Percentiles rank a stretch among this genome's conserved stretches.
Conservation (phyloP, 2,888 invertebrate genomes). For the Athalia rosae region DNA sequence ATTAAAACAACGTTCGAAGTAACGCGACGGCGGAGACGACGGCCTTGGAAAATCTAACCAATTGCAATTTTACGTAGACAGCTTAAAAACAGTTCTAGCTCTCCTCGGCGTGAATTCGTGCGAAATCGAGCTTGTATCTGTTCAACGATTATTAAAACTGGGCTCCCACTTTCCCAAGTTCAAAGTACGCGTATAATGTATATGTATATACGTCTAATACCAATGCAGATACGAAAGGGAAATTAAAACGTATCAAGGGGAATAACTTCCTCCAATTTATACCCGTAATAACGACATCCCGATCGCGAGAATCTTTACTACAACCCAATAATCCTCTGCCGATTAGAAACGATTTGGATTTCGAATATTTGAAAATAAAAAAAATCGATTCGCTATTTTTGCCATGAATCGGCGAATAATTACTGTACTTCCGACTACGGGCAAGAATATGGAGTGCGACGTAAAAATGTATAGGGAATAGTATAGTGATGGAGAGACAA, state of each 20-base stretch:
- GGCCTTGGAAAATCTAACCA: conserved; percentile 45
- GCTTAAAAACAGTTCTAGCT: neutral
- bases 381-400: too few species aligned
- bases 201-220: too few species aligned
- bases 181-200: too few species aligned
- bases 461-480: neutral
- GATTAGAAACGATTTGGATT: too few species aligned
- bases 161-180: too few species aligned
- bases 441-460: conserved; percentile 19
- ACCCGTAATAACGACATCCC: too few species aligned
- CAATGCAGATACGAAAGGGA: too few species aligned
- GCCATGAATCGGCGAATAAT: neutral
- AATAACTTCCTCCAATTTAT: too few species aligned
- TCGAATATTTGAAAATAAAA: too few species aligned
- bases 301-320: too few species aligned
- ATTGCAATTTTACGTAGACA: conserved; percentile 4
- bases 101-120: conserved; percentile 16
- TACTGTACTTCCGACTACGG: neutral
- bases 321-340: too few species aligned
- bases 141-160: neutral
- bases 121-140: conserved; percentile 8
- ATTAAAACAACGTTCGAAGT: conserved; percentile 49
- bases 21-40: neutral
- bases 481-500: conserved; percentile 26
- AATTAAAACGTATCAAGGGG: too few species aligned